Evolutionary conservation across 2,888 invertebrate genomes (phyloP), one percentile per base, ranked within the genome.

Genomic region (Cheilosia vulpina): DNA sequence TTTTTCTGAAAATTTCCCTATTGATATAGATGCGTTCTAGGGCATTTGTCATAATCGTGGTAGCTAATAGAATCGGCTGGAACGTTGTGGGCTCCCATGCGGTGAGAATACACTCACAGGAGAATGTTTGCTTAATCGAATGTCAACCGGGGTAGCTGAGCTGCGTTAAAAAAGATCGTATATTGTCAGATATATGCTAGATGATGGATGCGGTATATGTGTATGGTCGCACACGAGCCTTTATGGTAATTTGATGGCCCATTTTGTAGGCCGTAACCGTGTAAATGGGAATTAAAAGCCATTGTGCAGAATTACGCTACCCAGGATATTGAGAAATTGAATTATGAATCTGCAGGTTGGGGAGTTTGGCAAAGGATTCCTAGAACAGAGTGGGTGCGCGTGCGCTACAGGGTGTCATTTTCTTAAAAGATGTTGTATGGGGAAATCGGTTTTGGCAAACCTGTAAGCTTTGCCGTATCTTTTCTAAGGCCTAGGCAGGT

Each of bases 11-110:
- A 55, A 45, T 53, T 68, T 68, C 58, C 38, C 21, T 69, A 38
- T 2, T 31, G 58, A 77, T 60, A 60, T 52, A 68, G 68, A 68
- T 77, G 53, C 62, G 68, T 53, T 77, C 60, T 68, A 53, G 76
- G 68, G 68, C 60, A 68, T 76, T 60, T 76, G 66, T 76, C 75
- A 66, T 75, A 76, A 68, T 68, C 45, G 76, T 21, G 5, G 17
- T 66, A 38, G 13, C 38, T 13, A 66, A 66, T 66, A 41, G 52
- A 52, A 24, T 52, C 11, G 34, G 38, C 15, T 55, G 11, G 63
- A 21, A 11, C 1, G 31, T 21, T 41, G n/a, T 13, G 53, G 57
- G 58, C 71, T 60, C 58, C 50, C 50, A 60, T 60, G 38, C 38
- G 60, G 58, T 4, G 71, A 17, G 21, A 24, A 7, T 0, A 45